phyloP scores from a whole-genome alignment of 1,140 invertebrate species.

The Pseudoatta argentina region DNA sequence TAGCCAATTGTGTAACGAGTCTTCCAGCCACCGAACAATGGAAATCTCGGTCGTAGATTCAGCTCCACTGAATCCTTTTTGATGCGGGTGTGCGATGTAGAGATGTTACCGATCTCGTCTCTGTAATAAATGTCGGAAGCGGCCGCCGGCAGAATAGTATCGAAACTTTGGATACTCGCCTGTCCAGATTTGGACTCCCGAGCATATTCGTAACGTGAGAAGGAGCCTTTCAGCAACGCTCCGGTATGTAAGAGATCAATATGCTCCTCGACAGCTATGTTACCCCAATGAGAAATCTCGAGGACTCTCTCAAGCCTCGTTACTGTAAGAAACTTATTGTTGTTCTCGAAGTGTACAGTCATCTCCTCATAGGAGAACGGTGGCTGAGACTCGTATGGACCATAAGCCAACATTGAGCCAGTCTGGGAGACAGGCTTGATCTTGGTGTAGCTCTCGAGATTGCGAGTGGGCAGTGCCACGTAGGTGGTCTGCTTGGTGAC shows the following conservation, averaged over 20 bases:
- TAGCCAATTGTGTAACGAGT: constrained; percentile 99
- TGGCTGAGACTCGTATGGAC: constrained; percentile 93
- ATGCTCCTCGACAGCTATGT: constrained; percentile 98
- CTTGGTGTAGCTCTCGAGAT: constrained; percentile 95
- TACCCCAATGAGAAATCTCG: constrained; percentile 99
- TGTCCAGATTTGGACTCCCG: constrained; percentile 94
- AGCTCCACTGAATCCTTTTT: constrained; percentile 97
- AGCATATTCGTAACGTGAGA: constrained; percentile 98
- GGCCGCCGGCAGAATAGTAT: constrained; percentile 96
- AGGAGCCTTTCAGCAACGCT: constrained; percentile 97
- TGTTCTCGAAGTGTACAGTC: constrained; percentile 97
- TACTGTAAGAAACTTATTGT: constrained; percentile 97
- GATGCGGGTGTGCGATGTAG: constrained; percentile 96
- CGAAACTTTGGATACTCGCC: constrained; percentile 96
- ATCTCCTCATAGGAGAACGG: constrained; percentile 89
- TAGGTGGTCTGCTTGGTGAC: constrained; percentile 93
- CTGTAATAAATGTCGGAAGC: constrained; percentile 97
- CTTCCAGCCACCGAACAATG: constrained; percentile 99
- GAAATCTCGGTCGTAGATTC: constrained; percentile 97
- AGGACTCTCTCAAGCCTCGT: constrained; percentile 94
- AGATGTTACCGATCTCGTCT: constrained; percentile 99
- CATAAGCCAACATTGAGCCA: constrained; percentile 94
- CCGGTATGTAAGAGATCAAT: constrained; percentile 97
- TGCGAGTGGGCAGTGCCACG: constrained; percentile 91
- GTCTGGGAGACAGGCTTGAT: constrained; percentile 93